Base-by-base conservation (phyloP, 1,140 invertebrate genomes). In the Brachionus rotundiformis region DNA sequence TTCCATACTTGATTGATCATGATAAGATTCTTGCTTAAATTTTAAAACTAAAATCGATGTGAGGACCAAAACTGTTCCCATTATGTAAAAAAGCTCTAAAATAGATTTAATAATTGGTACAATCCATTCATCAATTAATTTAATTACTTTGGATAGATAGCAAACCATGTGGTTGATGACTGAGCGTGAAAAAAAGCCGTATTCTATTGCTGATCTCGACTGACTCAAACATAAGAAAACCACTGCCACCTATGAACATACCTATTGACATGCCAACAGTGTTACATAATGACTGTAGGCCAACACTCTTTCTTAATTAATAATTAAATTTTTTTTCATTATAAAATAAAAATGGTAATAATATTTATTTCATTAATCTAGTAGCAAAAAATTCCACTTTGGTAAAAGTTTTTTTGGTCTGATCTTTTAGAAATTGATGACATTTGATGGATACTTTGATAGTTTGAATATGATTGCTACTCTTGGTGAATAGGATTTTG, bases 291-390 rank as follows among this genome's bases (percentile, higher is more conserved):
- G 73, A 29, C 19, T 77, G 73, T 3, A 47, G 29, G 5, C 23
- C 36, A 47, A 29, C 73, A 10, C 49, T 77, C 49, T 77, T 77
- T 11, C 73, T 77, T 47, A 49, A 68, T 33, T 33, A 1, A 68
- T 5, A 31, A 31, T n/a, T n/a, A n/a, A n/a, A n/a, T n/a, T n/a
- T n/a, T n/a, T n/a, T n/a, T n/a, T n/a, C n/a, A n/a, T n/a, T n/a
- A n/a, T n/a, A n/a, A n/a, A n/a, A n/a, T n/a, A n/a, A n/a, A n/a
- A n/a, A n/a, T n/a, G n/a, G n/a, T n/a, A n/a, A n/a, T n/a, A n/a
- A n/a, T n/a, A n/a, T n/a, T n/a, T n/a, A n/a, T n/a, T n/a, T n/a
- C n/a, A n/a, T n/a, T n/a, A n/a, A n/a, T n/a, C n/a, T n/a, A n/a
- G n/a, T n/a, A n/a, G n/a, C n/a, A n/a, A n/a, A n/a, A n/a, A n/a